Percentiles rank a stretch among this genome's conserved stretches.
Conservation (phyloP, 2,888 invertebrate species). For the Syrphus vitripennis region DNA sequence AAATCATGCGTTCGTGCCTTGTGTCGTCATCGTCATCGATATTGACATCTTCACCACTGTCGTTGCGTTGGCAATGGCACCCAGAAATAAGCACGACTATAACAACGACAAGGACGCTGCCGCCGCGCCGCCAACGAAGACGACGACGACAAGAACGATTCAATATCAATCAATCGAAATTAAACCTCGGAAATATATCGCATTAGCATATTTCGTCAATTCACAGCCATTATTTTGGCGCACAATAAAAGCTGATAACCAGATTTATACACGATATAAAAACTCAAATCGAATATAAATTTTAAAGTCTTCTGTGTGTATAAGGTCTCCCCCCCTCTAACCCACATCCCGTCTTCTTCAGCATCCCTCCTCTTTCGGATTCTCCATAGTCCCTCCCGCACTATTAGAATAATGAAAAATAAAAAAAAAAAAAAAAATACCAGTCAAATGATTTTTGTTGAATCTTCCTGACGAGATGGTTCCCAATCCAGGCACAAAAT, state of each 20-base stretch:
- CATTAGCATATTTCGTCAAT: constrained; percentile 68
- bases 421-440: constrained; percentile 1
- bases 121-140: background rate
- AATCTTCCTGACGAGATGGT: background rate
- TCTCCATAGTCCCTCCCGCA: background rate
- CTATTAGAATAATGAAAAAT: constrained; percentile 1
- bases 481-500: background rate
- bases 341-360: background rate
- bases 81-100: background rate
- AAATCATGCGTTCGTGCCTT: constrained; percentile 18
- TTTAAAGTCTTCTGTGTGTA: constrained; percentile 42
- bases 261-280: constrained; percentile 48
- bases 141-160: background rate
- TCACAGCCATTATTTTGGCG: constrained; percentile 56
- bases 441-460: constrained; percentile 19
- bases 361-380: background rate
- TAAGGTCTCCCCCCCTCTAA: background rate
- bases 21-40: background rate
- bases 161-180: constrained; percentile 66
- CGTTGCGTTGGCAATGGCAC: background rate
- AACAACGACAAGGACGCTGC: background rate
- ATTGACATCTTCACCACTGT: background rate
- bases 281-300: constrained; percentile 52
- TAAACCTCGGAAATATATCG: constrained; percentile 59
- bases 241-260: constrained; percentile 59